phyloP scores from a whole-genome alignment of 1,140 invertebrate species.

The Condylostylus longicornis region DNA sequence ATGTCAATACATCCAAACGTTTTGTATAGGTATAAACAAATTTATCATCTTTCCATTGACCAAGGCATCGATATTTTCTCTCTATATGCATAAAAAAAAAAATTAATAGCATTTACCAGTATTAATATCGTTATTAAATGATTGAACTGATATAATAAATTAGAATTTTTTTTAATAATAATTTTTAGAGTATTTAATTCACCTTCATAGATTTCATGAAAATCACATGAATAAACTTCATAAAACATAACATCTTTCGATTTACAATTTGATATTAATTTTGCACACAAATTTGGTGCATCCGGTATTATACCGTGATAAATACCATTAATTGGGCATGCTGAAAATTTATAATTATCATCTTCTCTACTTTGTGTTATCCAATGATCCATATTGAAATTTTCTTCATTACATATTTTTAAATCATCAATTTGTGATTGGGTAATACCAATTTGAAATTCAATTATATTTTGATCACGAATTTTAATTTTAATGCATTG shows the following conservation, averaged over 20 bases:
- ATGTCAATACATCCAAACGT: constrained; percentile 43
- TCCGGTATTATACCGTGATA: constrained; percentile 52
- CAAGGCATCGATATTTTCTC: constrained; percentile 51
- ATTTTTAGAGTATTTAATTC: constrained; percentile 9
- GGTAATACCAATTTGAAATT: constrained; percentile 42
- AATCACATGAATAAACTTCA: constrained; percentile 47
- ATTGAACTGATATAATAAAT: no score
- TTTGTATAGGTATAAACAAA: constrained; percentile 55
- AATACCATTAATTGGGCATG: constrained; percentile 54
- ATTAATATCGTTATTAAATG: no score
- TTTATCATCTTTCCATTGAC: constrained; percentile 52
- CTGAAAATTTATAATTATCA: constrained; percentile 20
- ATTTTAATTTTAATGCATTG: constrained; percentile 48
- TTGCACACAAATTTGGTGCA: constrained; percentile 49
- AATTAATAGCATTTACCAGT: no score
- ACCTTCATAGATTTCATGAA: constrained; percentile 50
- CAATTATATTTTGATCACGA: constrained; percentile 47
- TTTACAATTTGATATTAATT: constrained; percentile 52
- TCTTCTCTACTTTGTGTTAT: constrained; percentile 50
- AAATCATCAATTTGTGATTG: constrained; percentile 14
- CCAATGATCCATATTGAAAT: constrained; percentile 40
- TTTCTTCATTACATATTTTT: constrained; percentile 33
- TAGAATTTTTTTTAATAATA: background rate
- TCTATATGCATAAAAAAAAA: constrained; percentile 33
- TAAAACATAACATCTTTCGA: constrained; percentile 57